Conservation (phyloP, 2,113 vertebrate genomes). For the Steatornis caripensis region DNA sequence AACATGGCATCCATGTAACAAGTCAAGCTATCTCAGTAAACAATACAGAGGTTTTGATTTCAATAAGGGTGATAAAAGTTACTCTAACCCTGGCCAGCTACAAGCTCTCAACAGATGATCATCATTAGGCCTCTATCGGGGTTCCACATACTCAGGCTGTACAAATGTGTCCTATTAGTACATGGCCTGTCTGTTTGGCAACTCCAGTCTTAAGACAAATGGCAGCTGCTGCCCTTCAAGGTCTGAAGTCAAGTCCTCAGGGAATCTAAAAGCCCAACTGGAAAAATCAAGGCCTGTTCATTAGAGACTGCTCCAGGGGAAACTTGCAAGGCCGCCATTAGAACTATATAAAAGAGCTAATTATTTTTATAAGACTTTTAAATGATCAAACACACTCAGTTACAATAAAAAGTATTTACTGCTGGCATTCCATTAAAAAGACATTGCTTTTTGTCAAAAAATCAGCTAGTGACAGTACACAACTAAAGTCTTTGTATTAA, state of each 20-base stretch:
- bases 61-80: slow-evolving; percentile 71
- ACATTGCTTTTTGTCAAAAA: slow-evolving; percentile 38
- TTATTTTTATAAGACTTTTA: slow-evolving; percentile 76
- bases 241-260: slow-evolving; percentile 81
- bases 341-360: slow-evolving; percentile 75
- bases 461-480: background rate
- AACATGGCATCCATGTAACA: background rate
- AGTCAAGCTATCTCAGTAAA: slow-evolving; percentile 36
- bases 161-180: slow-evolving; percentile 81
- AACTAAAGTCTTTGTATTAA: background rate
- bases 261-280: slow-evolving; percentile 75
- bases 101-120: slow-evolving; percentile 77
- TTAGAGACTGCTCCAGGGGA: slow-evolving; percentile 77
- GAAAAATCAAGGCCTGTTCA: slow-evolving; percentile 77
- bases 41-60: slow-evolving; percentile 64
- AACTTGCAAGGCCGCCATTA: slow-evolving; percentile 73
- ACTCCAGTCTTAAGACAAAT: slow-evolving; percentile 78
- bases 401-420: slow-evolving; percentile 64
- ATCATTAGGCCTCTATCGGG: slow-evolving; percentile 70
- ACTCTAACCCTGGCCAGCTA: slow-evolving; percentile 66
- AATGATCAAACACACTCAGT: slow-evolving; percentile 51
- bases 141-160: slow-evolving; percentile 42
- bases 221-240: slow-evolving; percentile 81
- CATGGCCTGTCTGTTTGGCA: slow-evolving; percentile 74
- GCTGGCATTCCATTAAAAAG: slow-evolving; percentile 49